These are phyloP conservation scores for Pseudolaguvia tuberculata DNA, from an alignment of 2,113 vertebrate genomes.

Conservation along the genomic window DNA sequence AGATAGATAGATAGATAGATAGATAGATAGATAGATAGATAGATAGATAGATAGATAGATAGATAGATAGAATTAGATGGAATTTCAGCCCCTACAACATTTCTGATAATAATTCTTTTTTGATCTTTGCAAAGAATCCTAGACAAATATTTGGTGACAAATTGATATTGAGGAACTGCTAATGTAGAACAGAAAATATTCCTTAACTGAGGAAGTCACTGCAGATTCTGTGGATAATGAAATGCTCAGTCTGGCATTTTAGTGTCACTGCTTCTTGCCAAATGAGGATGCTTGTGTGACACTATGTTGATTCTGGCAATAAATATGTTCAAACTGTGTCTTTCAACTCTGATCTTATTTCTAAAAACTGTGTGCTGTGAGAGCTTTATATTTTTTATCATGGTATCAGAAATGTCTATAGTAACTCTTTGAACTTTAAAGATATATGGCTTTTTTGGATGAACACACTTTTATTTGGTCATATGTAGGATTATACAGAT, in stretches of 20 bases:
- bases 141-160: constrained; percentile 22
- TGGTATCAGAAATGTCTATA: background rate
- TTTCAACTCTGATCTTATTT: background rate
- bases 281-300: constrained; percentile 38
- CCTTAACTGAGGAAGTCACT: background rate
- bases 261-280: constrained; percentile 28
- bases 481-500: too few relatives aligned
- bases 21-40: too few relatives aligned
- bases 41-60: too few relatives aligned
- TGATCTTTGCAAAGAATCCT: constrained; percentile 17
- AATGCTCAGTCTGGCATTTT: constrained; percentile 18
- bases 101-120: background rate
- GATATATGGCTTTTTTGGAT: too few relatives aligned
- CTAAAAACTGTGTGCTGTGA: background rate
- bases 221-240: background rate
- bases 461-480: too few relatives aligned
- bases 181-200: background rate
- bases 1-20: too few relatives aligned
- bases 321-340: constrained; percentile 13
- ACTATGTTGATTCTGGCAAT: constrained; percentile 34
- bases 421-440: too few relatives aligned
- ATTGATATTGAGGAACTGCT: background rate
- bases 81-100: constrained; percentile 29
- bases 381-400: background rate
- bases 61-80: constrained; percentile 1